A percentile compares a stretch with the other conserved stretches of the same genome.
Conservation (phyloP, 2,888 invertebrate genomes). For the Petrolisthes cinctipes region DNA sequence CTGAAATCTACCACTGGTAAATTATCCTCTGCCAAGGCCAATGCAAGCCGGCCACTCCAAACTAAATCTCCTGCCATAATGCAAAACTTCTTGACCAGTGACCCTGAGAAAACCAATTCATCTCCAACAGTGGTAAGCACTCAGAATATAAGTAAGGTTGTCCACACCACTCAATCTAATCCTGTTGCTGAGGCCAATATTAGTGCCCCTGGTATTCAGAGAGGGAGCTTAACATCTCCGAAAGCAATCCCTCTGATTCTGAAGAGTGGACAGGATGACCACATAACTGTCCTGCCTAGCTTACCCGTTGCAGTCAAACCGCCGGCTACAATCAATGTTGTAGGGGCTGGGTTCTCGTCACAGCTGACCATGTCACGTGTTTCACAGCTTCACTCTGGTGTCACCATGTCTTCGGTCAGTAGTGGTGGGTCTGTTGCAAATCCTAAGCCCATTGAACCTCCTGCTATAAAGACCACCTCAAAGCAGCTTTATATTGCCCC, state of each 20-base stretch:
- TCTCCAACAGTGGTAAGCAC: slow-evolving; percentile 28
- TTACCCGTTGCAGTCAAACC: slow-evolving; percentile 44
- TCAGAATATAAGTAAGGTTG: slow-evolving; percentile 21
- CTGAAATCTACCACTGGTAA: slow-evolving; percentile 28
- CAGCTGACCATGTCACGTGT: slow-evolving; percentile 33
- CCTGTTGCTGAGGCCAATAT: slow-evolving; percentile 18
- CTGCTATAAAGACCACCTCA: slow-evolving; percentile 38
- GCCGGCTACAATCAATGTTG: slow-evolving; percentile 38
- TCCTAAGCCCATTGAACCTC: slow-evolving; percentile 39
- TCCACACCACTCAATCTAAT: slow-evolving; percentile 13
- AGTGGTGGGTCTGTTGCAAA: slow-evolving; percentile 26
- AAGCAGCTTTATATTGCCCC: slow-evolving; percentile 64
- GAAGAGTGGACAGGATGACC: slow-evolving; percentile 38
- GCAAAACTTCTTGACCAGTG: slow-evolving; percentile 10
- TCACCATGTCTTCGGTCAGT: slow-evolving; percentile 43
- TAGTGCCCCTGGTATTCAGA: slow-evolving; percentile 14
- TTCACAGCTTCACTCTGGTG: slow-evolving; percentile 29
- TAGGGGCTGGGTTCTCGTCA: slow-evolving; percentile 31
- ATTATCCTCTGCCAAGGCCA: slow-evolving; percentile 31
- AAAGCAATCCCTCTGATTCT: slow-evolving; percentile 26
- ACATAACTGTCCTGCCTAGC: slow-evolving; percentile 41
- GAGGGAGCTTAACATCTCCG: slow-evolving; percentile 24
- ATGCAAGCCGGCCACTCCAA: slow-evolving; percentile 4
- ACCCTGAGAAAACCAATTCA: slow-evolving; percentile 33
- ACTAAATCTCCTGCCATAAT: slow-evolving; percentile 27